Evolutionary conservation across 2,113 vertebrate genomes (phyloP), one percentile per base, ranked within the genome.

Genomic region (Excalfactoria chinensis): DNA sequence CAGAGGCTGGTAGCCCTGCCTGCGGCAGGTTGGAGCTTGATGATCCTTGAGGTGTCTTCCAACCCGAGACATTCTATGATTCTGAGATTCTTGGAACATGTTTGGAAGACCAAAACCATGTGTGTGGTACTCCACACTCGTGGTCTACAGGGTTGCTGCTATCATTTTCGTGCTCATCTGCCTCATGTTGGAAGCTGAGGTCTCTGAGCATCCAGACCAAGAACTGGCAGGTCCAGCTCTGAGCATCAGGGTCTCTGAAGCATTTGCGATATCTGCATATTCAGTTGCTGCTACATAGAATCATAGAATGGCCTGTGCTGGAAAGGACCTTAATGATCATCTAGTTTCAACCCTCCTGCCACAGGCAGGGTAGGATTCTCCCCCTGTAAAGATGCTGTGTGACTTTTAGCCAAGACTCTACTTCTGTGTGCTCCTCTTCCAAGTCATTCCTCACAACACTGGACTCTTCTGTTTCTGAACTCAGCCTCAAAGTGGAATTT

Each of bases 381-480:
- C 34, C 44, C 69, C 43, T 78, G 71, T 89, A 51, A 44, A 71
- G 44, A 73, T 32, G 40, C 7, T 1, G 2, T 6, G 3, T 51
- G 34, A 68, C 46, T 74, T 80, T 60, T 43, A 93, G 83, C 20
- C 25, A 59, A 44, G 19, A 48, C 30, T 77, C 32, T 49, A 2
- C 28, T 88, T 91, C 69, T 66, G 6, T 0, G 51, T 77, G 51
- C 13, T 73, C 25, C 49, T 86, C 37, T 69, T 51, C 64, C 25
- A 59, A 86, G 48, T 43, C 3, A 51, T 81, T 95, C 93, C 44
- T 90, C 58, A 40, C 49, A 68, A 23, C 48, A 60, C 13, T 90
- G 76, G 58, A 84, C 71, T 84, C 67, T 90, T 84, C 87, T 90
- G 64, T 53, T 21, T 95, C 86, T 78, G 73, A 84, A 53, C 43